Evolutionary conservation across 2,797 vertebrate genomes (phyloP).

Genomic region (Argya squamiceps): DNA sequence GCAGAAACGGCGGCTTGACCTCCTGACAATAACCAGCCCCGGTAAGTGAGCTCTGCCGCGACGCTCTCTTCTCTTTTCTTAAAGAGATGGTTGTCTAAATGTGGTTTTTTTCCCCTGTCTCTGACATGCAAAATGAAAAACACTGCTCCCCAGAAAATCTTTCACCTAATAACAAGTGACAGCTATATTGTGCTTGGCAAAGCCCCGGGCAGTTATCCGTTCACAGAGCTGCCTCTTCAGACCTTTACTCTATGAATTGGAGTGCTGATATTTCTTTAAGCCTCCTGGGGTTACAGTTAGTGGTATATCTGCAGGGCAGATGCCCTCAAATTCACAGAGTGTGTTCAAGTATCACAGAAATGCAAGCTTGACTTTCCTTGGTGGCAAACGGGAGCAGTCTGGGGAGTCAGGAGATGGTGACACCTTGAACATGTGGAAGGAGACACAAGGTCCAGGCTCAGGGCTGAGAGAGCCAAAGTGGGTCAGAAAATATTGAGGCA

Average conservation of each 20-base stretch:
- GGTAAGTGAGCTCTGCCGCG: constrained; percentile 81
- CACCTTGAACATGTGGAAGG: accelerated
- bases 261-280: constrained; percentile 74
- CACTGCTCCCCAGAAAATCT: constrained; percentile 70
- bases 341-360: constrained; percentile 59
- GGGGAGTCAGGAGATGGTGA: not conserved
- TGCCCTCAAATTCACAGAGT: constrained; percentile 45
- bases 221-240: constrained; percentile 68
- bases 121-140: constrained; percentile 69
- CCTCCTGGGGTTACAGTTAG: constrained; percentile 67
- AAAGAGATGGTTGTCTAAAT: constrained; percentile 56
- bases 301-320: constrained; percentile 63
- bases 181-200: constrained; percentile 75
- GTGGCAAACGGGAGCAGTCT: not conserved
- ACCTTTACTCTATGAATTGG: constrained; percentile 71
- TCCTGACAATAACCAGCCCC: constrained; percentile 93
- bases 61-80: constrained; percentile 17
- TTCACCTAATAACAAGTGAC: constrained; percentile 75
- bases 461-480: not conserved
- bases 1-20: constrained; percentile 94
- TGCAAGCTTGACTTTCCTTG: constrained; percentile 13
- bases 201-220: constrained; percentile 70
- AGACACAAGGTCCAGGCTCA: not conserved
- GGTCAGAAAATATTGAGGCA: not conserved
- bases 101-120: not conserved